phyloP scores from a whole-genome alignment of 2,888 invertebrate species.

The Andrena bicolor region DNA sequence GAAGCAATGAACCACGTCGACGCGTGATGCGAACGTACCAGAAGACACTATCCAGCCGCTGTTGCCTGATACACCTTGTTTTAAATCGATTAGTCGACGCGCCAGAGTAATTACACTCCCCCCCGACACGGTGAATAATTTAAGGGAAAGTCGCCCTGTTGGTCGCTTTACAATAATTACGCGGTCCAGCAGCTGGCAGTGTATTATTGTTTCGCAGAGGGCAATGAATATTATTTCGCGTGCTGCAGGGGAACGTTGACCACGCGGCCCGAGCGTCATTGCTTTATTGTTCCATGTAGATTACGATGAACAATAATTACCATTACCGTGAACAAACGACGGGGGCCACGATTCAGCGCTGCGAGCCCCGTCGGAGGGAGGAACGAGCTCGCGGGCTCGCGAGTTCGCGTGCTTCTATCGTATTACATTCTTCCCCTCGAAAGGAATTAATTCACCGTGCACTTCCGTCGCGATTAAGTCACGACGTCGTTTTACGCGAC shows the following conservation, averaged over 20 bases:
- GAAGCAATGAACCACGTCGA: not conserved
- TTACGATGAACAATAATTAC: constrained; percentile 34
- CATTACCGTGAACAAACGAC: constrained; percentile 19
- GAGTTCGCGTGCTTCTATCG: not conserved
- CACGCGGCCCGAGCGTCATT: constrained; percentile 13
- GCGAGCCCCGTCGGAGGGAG: not conserved
- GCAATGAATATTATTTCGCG: constrained; percentile 47
- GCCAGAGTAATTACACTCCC: not conserved
- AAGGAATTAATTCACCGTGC: constrained; percentile 26
- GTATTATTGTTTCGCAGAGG: not conserved
- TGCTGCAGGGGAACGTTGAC: not conserved
- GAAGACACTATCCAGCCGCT: too few species aligned
- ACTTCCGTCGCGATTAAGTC: constrained; percentile 1
- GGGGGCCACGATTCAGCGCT: not conserved
- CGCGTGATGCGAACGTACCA: not conserved
- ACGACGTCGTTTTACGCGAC: not conserved
- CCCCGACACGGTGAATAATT: not conserved
- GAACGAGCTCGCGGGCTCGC: not conserved
- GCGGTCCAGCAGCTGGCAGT: constrained; percentile 9
- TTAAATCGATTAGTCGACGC: not conserved
- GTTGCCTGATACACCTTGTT: not conserved
- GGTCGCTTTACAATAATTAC: constrained; percentile 24
- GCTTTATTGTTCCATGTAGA: constrained; percentile 4
- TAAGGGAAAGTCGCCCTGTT: constrained; percentile 12
- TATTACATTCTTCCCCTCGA: constrained; percentile 1